Evolutionary conservation across 92 coral and sea anemone genomes (phyloP).

Genomic region (Plumapathes pennacea): DNA sequence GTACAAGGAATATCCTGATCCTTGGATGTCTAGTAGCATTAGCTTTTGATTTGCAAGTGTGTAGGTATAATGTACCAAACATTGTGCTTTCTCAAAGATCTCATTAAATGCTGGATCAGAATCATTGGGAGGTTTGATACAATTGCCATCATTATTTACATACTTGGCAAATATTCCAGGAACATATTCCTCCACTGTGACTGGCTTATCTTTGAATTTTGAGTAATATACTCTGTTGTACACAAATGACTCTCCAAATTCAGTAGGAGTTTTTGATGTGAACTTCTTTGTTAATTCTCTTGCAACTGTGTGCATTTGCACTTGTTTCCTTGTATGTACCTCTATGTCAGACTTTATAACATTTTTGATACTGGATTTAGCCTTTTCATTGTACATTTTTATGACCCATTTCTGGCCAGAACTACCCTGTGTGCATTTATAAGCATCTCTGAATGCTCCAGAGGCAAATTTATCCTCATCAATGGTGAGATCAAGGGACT

Average conservation of each 20-base stretch:
- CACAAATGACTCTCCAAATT: constrained; percentile 59
- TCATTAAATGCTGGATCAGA: constrained; percentile 24
- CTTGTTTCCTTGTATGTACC: constrained; percentile 62
- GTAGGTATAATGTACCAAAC: constrained; percentile 53
- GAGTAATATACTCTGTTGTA: constrained; percentile 62
- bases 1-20: constrained; percentile 58
- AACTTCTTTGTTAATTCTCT: constrained; percentile 48
- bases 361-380: constrained; percentile 50
- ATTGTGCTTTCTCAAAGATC: constrained; percentile 62
- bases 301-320: constrained; percentile 76
- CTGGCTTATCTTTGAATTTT: constrained; percentile 42
- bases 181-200: constrained; percentile 70
- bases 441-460: constrained; percentile 82
- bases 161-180: constrained; percentile 61
- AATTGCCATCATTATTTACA: constrained; percentile 61
- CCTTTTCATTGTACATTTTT: constrained; percentile 47
- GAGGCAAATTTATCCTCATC: constrained; percentile 60
- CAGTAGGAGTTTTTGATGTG: constrained; percentile 33
- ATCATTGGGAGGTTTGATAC: constrained; percentile 35
- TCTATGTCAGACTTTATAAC: constrained; percentile 37
- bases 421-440: constrained; percentile 32
- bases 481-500: constrained; percentile 31
- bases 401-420: constrained; percentile 55
- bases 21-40: constrained; percentile 70
- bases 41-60: constrained; percentile 21